A percentile compares a stretch with the other conserved stretches of the same genome.
phyloP scores from a whole-genome alignment of 2,113 vertebrate species.

The Phylloscopus trochilus region DNA sequence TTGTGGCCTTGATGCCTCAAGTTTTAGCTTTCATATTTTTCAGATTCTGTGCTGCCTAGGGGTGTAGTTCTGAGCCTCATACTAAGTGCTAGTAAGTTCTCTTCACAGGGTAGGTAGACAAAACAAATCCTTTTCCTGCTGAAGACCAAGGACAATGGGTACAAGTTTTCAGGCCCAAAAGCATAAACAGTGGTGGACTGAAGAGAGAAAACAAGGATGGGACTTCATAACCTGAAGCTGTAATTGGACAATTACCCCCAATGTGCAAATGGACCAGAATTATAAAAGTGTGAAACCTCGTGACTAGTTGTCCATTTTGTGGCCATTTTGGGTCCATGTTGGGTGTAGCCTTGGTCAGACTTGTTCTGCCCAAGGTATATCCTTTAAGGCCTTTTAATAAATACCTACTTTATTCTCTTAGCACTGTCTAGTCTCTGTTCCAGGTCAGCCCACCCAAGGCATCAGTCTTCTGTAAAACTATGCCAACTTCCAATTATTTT shows the following conservation, averaged over 20 bases:
- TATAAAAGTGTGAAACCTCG: background rate
- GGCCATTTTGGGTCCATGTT: background rate
- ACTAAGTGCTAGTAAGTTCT: background rate
- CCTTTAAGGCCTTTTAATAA: background rate
- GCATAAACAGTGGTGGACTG: background rate
- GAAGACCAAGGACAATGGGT: background rate
- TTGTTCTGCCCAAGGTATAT: background rate
- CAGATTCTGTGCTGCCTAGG: background rate
- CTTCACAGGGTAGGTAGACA: background rate
- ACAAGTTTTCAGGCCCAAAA: background rate
- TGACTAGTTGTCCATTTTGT: accelerated
- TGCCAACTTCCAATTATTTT: background rate
- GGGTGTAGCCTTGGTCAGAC: background rate
- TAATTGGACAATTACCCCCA: background rate
- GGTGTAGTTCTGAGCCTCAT: background rate
- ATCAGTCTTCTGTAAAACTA: background rate
- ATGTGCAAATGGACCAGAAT: background rate
- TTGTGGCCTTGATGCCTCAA: background rate
- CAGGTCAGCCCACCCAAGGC: background rate
- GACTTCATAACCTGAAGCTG: background rate
- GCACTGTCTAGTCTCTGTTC: background rate
- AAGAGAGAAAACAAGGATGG: background rate
- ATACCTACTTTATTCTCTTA: background rate
- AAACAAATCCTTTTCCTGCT: background rate
- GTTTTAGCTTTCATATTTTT: background rate